Evolutionary conservation across 2,888 invertebrate genomes (phyloP).

Genomic region (Zeuzera pyrina): DNA sequence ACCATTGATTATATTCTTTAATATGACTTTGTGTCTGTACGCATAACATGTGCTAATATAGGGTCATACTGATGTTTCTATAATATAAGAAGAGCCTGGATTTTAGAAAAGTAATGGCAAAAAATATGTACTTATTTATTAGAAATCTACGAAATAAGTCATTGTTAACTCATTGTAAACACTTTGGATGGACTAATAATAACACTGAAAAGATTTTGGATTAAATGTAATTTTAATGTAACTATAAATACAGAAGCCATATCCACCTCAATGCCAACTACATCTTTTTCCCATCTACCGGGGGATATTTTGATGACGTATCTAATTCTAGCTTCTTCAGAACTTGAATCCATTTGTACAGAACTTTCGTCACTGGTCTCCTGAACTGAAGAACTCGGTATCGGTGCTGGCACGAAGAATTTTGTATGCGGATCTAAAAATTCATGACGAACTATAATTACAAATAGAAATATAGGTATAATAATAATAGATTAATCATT

Average conservation of each 20-base stretch:
- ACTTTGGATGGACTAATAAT: neutral
- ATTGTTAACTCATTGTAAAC: neutral
- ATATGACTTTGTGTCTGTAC: too few species aligned
- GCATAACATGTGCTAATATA: too few species aligned
- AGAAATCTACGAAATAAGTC: neutral
- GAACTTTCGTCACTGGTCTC: constrained; percentile 62
- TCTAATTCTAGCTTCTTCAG: constrained; percentile 52
- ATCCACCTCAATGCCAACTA: constrained; percentile 45
- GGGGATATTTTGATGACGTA: constrained; percentile 53
- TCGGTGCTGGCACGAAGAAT: constrained; percentile 52
- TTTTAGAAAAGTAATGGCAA: neutral
- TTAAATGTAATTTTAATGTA: neutral
- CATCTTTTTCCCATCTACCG: constrained; percentile 39
- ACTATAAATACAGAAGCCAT: neutral
- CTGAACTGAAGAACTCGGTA: constrained; percentile 42
- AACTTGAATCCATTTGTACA: constrained; percentile 58
- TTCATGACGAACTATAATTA: too few species aligned
- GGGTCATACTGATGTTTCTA: too few species aligned
- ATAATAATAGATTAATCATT: too few species aligned
- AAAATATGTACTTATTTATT: neutral
- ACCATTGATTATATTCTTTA: too few species aligned
- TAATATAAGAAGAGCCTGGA: too few species aligned
- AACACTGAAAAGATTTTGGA: neutral
- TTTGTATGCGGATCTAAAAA: constrained; percentile 53
- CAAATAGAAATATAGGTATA: too few species aligned